Percentiles rank a stretch among this genome's conserved stretches.
phyloP scores from a whole-genome alignment of 2,797 vertebrate genomes.

The Oceanodroma leucorhoa region DNA sequence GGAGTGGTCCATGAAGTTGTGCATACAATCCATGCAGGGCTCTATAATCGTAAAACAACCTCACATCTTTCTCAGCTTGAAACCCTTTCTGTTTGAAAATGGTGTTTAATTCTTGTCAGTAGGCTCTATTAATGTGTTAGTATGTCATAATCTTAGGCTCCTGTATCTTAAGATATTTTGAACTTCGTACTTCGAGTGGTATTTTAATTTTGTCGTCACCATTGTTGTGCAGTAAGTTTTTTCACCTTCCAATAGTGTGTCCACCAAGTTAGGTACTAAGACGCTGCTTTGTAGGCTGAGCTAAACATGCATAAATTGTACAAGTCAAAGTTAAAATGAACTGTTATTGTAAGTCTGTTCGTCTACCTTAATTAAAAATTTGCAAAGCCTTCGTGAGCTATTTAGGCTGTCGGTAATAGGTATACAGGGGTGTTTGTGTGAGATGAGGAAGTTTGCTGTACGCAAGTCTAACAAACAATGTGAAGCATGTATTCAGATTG shows the following conservation, averaged over 20 bases:
- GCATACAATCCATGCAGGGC: not conserved
- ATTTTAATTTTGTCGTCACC: not conserved
- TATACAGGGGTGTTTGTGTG: not conserved
- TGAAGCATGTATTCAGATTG: not conserved
- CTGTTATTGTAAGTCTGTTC: not conserved
- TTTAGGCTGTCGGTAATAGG: not conserved
- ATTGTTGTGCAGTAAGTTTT: not conserved
- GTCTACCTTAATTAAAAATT: constrained; percentile 67
- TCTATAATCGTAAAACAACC: not conserved
- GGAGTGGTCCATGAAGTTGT: not conserved
- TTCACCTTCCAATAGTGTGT: not conserved
- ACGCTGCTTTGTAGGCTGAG: not conserved
- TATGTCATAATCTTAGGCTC: not conserved
- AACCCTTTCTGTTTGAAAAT: not conserved
- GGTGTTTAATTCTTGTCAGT: constrained; percentile 13
- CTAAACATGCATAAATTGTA: not conserved
- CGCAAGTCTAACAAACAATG: not conserved
- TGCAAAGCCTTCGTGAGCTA: constrained; percentile 40
- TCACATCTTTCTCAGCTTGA: not conserved
- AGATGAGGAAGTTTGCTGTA: not conserved
- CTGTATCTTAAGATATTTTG: not conserved
- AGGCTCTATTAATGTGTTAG: constrained; percentile 16
- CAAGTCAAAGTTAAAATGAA: constrained; percentile 5
- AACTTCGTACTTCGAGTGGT: not conserved
- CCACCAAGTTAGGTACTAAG: not conserved